Evolutionary conservation across 2,888 invertebrate genomes (phyloP).

Genomic region (Sesia bembeciformis): DNA sequence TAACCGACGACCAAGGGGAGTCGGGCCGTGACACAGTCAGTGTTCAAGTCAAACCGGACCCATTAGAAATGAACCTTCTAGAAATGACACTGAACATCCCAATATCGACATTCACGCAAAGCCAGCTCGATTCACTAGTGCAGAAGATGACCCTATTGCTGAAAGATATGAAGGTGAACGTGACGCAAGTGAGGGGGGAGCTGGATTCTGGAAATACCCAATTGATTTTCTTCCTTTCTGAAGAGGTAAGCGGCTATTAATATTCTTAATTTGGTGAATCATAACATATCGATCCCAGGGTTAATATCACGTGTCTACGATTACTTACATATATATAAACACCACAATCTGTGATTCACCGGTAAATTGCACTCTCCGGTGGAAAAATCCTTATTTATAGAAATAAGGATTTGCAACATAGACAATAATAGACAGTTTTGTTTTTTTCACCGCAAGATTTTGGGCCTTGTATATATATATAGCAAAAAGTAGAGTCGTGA

Average conservation of each 20-base stretch:
- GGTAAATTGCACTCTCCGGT: no score
- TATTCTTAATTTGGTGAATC: background rate
- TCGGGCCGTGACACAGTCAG: constrained; percentile 88
- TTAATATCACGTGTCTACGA: no score
- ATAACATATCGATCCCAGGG: no score
- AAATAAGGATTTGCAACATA: no score
- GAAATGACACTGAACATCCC: constrained; percentile 88
- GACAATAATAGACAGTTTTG: no score
- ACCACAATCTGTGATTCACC: no score
- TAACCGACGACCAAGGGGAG: constrained; percentile 91
- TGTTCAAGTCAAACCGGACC: constrained; percentile 84
- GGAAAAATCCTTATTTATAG: no score
- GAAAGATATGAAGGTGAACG: constrained; percentile 78
- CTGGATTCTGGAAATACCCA: constrained; percentile 76
- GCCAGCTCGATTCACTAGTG: constrained; percentile 82
- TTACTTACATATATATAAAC: no score
- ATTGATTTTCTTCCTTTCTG: constrained; percentile 80
- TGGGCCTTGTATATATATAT: no score
- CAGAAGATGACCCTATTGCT: constrained; percentile 87
- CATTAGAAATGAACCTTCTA: constrained; percentile 82
- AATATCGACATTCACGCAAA: constrained; percentile 67
- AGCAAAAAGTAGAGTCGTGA: no score
- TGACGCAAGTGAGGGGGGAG: constrained; percentile 74
- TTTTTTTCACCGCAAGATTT: no score
- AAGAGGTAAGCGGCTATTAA: constrained; percentile 49